Evolutionary conservation across 1,140 invertebrate species (phyloP), one percentile per base, ranked within the genome.

Genomic region (Linepithema humile): DNA sequence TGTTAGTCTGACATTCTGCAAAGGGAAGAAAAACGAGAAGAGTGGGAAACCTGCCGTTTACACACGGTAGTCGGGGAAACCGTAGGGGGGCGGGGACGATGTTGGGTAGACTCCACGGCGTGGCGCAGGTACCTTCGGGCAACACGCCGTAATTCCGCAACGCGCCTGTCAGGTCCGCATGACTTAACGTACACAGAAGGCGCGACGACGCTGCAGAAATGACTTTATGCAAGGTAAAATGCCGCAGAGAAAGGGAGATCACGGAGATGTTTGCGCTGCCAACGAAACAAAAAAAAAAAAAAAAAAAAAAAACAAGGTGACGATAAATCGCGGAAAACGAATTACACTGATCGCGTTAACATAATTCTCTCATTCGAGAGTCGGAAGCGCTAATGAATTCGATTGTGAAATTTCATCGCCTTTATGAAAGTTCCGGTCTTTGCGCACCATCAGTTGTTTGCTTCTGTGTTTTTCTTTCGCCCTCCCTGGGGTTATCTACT

Each of bases 21-120:
- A n/a, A 84, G 20, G 73, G 40, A 72, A 74, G 59, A 74, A 88
- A 87, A 87, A 84, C 62, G 60, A 69, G 82, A 69, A 86, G 40
- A 84, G 65, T 26, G 67, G 48, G 48, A 17, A 45, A 65, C n/a
- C 59, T 64, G 60, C 40, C 72, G 86, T 83, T 86, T 86, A 67
- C 84, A 45, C 35, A 45, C 57, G 40, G n/a, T 2, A 2, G 17
- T 2, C 3, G 3, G 57, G 20, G 3, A 35, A 17, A 12, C 0
- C 20, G 0, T 50, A 4, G 6, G 23, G 20, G 9, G 29, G 4
- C 1, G 17, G 12, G 43, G n/a, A 20, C 6, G 17, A 59, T 23
- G 59, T 17, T 29, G 35, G 67, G 29, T 60, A 45, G 23, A 29
- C 32, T 29, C 35, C 12, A 40, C 35, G 23, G 23, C 38, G 10